A percentile compares a stretch with the other conserved stretches of the same genome.
Conservation (phyloP, 2,113 vertebrate species). For the Crocuta crocuta region DNA sequence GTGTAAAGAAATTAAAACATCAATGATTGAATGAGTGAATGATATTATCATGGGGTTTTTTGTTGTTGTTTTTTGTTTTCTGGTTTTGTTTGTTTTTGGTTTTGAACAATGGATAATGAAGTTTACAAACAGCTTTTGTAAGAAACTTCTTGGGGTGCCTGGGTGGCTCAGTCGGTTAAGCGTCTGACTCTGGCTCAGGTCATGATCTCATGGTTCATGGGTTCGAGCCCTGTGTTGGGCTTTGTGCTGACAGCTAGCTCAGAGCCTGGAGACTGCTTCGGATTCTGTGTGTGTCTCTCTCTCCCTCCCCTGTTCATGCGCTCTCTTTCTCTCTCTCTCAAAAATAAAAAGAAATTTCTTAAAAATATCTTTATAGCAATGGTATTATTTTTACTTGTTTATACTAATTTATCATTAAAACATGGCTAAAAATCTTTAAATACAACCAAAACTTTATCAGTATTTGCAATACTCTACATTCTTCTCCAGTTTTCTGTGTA, state of each 20-base stretch:
- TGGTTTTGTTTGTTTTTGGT: no score
- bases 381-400: not conserved
- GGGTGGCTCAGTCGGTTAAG: no score
- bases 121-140: not conserved
- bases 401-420: constrained; percentile 26
- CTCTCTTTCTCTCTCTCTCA: no score
- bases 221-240: no score
- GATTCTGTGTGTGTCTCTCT: no score
- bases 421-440: not conserved
- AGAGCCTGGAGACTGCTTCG: no score
- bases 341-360: not conserved
- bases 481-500: not conserved
- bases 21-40: constrained; percentile 56
- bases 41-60: not conserved
- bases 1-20: constrained; percentile 66
- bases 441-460: not conserved
- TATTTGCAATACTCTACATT: not conserved
- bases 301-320: no score
- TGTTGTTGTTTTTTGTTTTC: not conserved
- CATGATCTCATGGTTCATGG: no score
- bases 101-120: not conserved
- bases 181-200: no score
- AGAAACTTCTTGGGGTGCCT: not conserved
- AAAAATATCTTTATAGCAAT: not conserved
- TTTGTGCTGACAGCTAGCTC: no score